Conservation (phyloP, 2,797 vertebrate genomes). For the Pagetopsis macropterus region DNA sequence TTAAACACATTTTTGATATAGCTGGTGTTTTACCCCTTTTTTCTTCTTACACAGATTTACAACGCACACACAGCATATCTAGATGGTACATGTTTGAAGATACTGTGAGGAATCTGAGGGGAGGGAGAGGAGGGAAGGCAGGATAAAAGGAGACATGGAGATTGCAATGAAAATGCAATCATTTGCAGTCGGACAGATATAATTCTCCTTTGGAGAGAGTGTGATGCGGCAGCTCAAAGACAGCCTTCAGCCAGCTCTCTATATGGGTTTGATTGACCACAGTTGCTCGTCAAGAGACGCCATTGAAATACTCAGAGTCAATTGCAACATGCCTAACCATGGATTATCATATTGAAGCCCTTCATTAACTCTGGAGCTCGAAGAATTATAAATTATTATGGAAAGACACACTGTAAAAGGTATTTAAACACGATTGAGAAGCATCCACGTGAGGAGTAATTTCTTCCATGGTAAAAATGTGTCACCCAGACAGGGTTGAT, state of each 20-base stretch:
- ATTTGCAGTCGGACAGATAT: conserved; percentile 78
- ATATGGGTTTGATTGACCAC: conserved; percentile 79
- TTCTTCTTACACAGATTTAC: conserved; percentile 17
- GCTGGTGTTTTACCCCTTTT: conserved; percentile 36
- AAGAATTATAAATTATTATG: conserved; percentile 50
- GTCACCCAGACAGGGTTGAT: conserved; percentile 11
- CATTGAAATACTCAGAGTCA: conserved; percentile 67
- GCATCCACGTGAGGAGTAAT: conserved; percentile 30
- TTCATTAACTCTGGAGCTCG: conserved; percentile 33
- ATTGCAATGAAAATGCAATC: conserved; percentile 79
- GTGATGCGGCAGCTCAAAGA: conserved; percentile 66
- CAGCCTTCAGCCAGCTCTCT: conserved; percentile 61
- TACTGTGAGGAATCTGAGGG: conserved; percentile 54
- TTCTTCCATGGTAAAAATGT: conserved; percentile 32
- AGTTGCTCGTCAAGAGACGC: conserved; percentile 66
- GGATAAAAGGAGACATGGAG: conserved; percentile 73
- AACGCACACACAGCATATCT: conserved; percentile 40
- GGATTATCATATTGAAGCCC: conserved; percentile 63
- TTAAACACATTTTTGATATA: conserved; percentile 47
- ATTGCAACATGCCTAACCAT: conserved; percentile 68
- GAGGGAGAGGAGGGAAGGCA: conserved; percentile 42
- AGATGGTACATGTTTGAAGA: conserved; percentile 69
- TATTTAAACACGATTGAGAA: conserved; percentile 35
- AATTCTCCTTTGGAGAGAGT: conserved; percentile 67
- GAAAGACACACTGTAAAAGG: conserved; percentile 26